Conservation (phyloP, 2,888 invertebrate genomes). For the Darwinula stevensoni region DNA sequence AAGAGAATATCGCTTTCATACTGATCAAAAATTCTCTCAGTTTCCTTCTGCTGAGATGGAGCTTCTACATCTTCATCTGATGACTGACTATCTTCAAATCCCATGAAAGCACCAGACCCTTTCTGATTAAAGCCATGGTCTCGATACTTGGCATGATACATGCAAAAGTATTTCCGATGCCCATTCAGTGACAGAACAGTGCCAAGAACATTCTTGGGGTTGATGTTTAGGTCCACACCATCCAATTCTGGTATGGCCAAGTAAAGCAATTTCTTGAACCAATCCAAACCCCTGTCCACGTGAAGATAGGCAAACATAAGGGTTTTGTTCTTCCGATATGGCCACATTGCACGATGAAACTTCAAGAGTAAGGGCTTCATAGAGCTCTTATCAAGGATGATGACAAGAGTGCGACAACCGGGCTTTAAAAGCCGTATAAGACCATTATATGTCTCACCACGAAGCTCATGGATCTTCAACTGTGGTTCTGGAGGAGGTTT, state of each 20-base stretch:
- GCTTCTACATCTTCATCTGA: constrained; percentile 17
- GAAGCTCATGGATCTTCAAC: constrained; percentile 57
- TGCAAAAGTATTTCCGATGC: constrained; percentile 87
- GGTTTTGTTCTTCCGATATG: constrained; percentile 71
- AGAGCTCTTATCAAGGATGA: constrained; percentile 64
- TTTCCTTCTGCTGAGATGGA: constrained; percentile 17
- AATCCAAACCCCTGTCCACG: constrained; percentile 59
- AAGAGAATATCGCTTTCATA: constrained; percentile 20
- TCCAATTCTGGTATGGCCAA: constrained; percentile 46
- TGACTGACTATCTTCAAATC: constrained; percentile 39
- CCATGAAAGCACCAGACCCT: constrained; percentile 40
- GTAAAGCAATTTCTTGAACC: constrained; percentile 72
- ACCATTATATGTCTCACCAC: constrained; percentile 83
- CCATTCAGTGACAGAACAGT: constrained; percentile 87
- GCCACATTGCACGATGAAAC: constrained; percentile 80
- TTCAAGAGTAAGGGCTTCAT: constrained; percentile 57
- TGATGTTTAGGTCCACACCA: constrained; percentile 44
- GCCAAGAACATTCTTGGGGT: constrained; percentile 85
- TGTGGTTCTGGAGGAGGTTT: constrained; percentile 17
- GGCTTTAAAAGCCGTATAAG: constrained; percentile 71
- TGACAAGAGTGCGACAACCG: constrained; percentile 69
- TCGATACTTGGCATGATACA: constrained; percentile 89
- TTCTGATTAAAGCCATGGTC: constrained; percentile 18
- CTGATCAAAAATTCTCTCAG: constrained; percentile 10
- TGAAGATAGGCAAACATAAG: constrained; percentile 77